Evolutionary conservation across 2,888 invertebrate species (phyloP), one percentile per base, ranked within the genome.

Genomic region (Pterobdella sp.): DNA sequence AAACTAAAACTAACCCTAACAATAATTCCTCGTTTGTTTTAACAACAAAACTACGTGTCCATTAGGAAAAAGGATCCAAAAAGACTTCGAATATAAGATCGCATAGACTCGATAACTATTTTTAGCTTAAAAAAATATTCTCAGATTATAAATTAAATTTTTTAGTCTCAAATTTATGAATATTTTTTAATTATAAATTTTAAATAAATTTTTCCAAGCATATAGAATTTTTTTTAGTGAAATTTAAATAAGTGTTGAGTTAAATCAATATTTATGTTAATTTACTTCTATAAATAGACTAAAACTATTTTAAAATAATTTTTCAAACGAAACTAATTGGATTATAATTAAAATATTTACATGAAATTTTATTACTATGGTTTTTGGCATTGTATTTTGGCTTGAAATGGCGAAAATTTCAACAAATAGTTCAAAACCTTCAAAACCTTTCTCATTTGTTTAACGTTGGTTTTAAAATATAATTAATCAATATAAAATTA

Each of bases 21-120:
- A n/a, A 56, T 14, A 26, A 18, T 56, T 56, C 60, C 60, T 56
- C 60, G 60, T 56, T 56, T 56, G 60, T 56, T 7, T 26, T 3
- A 26, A 4, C n/a, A 56, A 26, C 26, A 56, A 14, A 56, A 56
- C 60, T 56, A 56, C 60, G 60, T 56, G 60, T 56, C 60, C 60
- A 56, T 56, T 56, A 56, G 60, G 60, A 56, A 56, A 26, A 56
- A 56, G 60, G 60, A 56, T 26, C 60, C 60, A 56, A 56, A 56
- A 56, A 56, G 60, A 56, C 60, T 22, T 56, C 4, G 26, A 56
- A 56, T 56, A 56, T 4, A 4, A 56, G 60, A 56, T 56, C 26
- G 4, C 60, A 56, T 26, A 56, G 60, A 56, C n/a, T n/a, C n/a
- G n/a, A n/a, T n/a, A n/a, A n/a, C n/a, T n/a, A n/a, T n/a, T n/a